Conservation (phyloP, 1,140 invertebrate species). For the Trypoxylus dichotomus region DNA sequence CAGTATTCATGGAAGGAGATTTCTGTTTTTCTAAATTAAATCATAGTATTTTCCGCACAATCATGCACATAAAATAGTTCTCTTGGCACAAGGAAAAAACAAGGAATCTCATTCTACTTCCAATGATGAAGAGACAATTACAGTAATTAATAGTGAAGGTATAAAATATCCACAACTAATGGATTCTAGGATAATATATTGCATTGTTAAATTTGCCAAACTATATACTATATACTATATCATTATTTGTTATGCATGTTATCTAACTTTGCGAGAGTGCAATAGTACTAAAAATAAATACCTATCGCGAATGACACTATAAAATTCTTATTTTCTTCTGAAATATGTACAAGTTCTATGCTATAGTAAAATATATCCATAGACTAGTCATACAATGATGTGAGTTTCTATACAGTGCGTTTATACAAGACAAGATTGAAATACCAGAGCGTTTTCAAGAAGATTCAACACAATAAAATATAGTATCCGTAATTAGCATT, state of each 20-base stretch:
- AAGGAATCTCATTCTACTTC: neutral
- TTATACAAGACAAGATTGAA: neutral
- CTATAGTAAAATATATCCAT: neutral
- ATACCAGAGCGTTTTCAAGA: too few relatives aligned
- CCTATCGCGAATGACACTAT: neutral
- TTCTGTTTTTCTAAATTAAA: neutral
- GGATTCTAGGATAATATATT: neutral
- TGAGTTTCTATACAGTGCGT: neutral
- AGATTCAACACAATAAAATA: too few relatives aligned
- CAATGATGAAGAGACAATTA: neutral
- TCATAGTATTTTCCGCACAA: neutral
- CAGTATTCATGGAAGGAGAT: neutral
- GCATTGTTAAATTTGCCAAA: neutral
- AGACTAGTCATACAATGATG: neutral
- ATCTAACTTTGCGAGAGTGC: neutral
- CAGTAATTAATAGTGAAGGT: neutral
- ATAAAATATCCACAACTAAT: neutral
- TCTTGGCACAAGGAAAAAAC: neutral
- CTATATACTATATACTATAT: neutral
- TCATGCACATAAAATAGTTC: neutral
- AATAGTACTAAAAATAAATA: neutral
- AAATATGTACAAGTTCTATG: neutral
- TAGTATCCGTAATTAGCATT: neutral
- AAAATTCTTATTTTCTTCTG: neutral
- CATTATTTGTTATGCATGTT: neutral